Percentiles rank a stretch among this genome's conserved stretches.
These are phyloP conservation scores for Hesperia comma DNA, from an alignment of 2,888 invertebrate species.

Conservation along the genomic window DNA sequence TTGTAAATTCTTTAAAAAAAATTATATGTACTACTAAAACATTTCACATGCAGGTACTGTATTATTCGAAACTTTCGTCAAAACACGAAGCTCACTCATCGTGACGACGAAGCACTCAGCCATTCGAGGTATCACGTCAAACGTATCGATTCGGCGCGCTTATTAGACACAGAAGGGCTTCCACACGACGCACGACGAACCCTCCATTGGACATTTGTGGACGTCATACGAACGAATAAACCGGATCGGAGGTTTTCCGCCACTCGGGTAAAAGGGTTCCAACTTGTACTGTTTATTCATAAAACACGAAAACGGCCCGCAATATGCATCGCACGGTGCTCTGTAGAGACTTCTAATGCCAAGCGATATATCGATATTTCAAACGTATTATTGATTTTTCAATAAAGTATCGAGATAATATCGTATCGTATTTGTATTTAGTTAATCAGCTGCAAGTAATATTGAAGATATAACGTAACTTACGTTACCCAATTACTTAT, in stretches of 20 bases:
- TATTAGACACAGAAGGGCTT: slow-evolving; percentile 59
- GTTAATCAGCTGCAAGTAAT: too few species aligned
- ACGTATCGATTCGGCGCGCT: slow-evolving; percentile 59
- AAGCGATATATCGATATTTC: neutral
- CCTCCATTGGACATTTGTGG: slow-evolving; percentile 17
- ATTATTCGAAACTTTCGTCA: neutral
- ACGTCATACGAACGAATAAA: slow-evolving; percentile 30
- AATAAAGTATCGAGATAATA: too few species aligned
- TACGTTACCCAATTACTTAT: too few species aligned
- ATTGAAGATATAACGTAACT: too few species aligned
- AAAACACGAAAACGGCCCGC: slow-evolving; percentile 19
- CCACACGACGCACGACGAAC: slow-evolving; percentile 39
- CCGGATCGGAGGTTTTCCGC: slow-evolving; percentile 27
- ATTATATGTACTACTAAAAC: too few species aligned
- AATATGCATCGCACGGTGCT: slow-evolving; percentile 13
- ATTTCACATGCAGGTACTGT: too few species aligned
- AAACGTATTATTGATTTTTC: neutral
- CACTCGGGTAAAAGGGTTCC: slow-evolving; percentile 13
- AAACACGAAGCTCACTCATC: slow-evolving; percentile 1
- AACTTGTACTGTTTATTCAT: slow-evolving; percentile 17
- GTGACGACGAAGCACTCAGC: neutral
- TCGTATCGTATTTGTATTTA: too few species aligned
- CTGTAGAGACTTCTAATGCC: neutral
- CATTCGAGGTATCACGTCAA: slow-evolving; percentile 43
- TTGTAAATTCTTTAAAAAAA: too few species aligned